Base-by-base conservation (phyloP, 2,888 invertebrate species). In the Drosophila histrio region DNA sequence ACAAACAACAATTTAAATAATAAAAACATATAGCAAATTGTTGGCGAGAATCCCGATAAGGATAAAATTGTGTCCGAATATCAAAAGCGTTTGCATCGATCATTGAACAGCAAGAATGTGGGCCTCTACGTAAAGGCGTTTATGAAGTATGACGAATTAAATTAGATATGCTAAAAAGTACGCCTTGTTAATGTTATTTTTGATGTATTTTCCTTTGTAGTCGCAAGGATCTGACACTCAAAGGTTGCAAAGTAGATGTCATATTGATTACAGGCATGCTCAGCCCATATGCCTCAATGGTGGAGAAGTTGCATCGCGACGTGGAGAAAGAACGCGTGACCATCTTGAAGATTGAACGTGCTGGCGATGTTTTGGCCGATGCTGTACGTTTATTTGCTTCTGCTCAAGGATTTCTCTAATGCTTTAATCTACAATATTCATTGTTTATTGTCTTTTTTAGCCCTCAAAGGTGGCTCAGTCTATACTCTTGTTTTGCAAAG, bases 381-480 rank as follows among this genome's bases (percentile, higher is more conserved):
- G 94, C 96, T 89, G 97, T 97, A 89, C 93, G 94, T 78, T 9
- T 5, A 17, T 43, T 21, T 7, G 0, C 4, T 15, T 15, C 34
- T 5, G 9, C 4, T 19, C 15, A 11, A 9, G 4, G 3, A 15
- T 19, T 38, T 17, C 11, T 2, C 2, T 19, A n/a, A 6, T 22
- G 7, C 6, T n/a, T 1, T 13, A 13, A 4, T 50, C 0, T 5
- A 17, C 2, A 8, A 19, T 9, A 6, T 4, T 6, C 1, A 9
- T 5, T 9, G n/a, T n/a, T 47, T 13, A 28, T 7, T 22, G n/a
- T 17, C 0, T 5, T 28, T 38, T 7, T 26, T 11, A 97, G 97
- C 97, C 97, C 8, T 96, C 96, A 24, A 97, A 97, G 91, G 94
- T 97, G 63, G 95, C 97, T 24, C 96, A 97, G 88, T 96, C 96